Conservation (phyloP, 2,888 invertebrate genomes). For the Escarpia spicata region DNA sequence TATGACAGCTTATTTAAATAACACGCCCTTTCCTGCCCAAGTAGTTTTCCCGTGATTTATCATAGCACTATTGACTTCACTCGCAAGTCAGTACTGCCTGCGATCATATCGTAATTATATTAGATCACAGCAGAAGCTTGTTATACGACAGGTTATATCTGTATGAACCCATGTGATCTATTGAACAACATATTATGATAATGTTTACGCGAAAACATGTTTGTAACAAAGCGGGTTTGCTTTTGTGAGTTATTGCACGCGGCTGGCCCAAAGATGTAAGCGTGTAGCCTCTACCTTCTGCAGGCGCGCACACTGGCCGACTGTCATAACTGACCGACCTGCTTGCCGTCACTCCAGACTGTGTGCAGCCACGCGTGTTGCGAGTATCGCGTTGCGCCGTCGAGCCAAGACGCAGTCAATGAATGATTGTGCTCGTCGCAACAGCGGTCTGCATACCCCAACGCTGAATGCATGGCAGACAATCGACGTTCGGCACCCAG, state of each 20-base stretch:
- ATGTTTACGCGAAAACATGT: not conserved
- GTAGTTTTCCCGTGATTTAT: not conserved
- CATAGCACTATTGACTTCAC: not conserved
- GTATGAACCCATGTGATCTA: not conserved
- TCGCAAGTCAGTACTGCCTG: not conserved
- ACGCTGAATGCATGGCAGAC: not conserved
- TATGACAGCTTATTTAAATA: not conserved
- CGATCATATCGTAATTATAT: not conserved
- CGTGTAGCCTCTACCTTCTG: not conserved
- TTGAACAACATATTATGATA: not conserved
- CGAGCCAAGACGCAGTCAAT: not conserved
- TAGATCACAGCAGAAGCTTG: not conserved
- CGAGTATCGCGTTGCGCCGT: not conserved
- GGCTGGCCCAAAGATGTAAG: not conserved
- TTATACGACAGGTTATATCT: not conserved
- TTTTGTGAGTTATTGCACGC: not conserved
- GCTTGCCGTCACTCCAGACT: not conserved
- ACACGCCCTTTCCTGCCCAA: not conserved
- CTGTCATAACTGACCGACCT: conserved; percentile 7
- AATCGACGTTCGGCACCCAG: not conserved
- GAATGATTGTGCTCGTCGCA: not conserved
- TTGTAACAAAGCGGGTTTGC: not conserved
- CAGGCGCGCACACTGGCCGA: not conserved
- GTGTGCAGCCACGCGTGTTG: not conserved
- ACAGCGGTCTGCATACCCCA: not conserved